Conservation (phyloP, 2,888 invertebrate genomes). For the Parochlus steinenii region DNA sequence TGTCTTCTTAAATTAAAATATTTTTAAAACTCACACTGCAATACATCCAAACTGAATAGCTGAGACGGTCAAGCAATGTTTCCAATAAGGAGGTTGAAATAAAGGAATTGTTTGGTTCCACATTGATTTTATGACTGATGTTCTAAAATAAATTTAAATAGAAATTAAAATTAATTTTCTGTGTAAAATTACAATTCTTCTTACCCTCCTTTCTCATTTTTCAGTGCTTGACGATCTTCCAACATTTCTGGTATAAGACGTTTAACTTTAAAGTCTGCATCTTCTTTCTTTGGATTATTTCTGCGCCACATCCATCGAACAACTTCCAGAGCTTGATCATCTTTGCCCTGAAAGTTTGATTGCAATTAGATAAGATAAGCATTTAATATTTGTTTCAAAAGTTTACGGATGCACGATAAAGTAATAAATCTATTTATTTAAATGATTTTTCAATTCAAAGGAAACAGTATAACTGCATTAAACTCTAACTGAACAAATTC, state of each 20-base stretch:
- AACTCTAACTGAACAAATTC: no score
- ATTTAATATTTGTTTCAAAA: no score
- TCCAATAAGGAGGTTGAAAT: constrained; percentile 21
- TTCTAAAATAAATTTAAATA: no score
- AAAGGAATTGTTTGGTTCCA: constrained; percentile 25
- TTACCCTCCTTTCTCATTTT: constrained; percentile 3
- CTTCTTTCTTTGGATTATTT: no score
- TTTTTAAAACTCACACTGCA: constrained; percentile 20
- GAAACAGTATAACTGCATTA: no score
- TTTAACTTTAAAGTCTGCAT: constrained; percentile 20
- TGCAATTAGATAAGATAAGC: no score
- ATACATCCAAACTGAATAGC: constrained; percentile 26
- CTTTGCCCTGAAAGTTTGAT: no score
- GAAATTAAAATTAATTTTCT: not conserved
- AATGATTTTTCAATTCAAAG: no score
- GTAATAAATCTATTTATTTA: no score
- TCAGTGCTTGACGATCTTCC: constrained; percentile 15
- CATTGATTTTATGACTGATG: constrained; percentile 17
- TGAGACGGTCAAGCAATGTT: constrained; percentile 23
- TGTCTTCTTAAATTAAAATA: not conserved
- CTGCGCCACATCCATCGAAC: no score
- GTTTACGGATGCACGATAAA: no score
- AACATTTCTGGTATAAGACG: constrained; percentile 18
- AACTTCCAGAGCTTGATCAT: no score
- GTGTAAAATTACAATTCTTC: constrained; percentile 13